Percentiles rank a stretch among this genome's conserved stretches.
Conservation (phyloP, 2,888 invertebrate species). For the Seira sanloemensis region DNA sequence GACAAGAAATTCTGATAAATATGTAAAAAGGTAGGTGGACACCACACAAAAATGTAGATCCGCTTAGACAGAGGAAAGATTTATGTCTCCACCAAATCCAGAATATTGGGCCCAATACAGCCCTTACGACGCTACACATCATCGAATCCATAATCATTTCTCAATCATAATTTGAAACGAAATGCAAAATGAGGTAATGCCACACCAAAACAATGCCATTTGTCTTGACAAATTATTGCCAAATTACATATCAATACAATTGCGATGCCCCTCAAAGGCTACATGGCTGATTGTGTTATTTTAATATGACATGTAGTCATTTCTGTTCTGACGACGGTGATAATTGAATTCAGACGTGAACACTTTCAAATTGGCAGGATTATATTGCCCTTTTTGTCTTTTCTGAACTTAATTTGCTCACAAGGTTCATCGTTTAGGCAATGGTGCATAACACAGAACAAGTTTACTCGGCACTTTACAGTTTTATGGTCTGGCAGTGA, state of each 20-base stretch:
- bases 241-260: conserved; percentile 5
- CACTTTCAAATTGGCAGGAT: not conserved
- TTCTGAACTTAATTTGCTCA: not conserved
- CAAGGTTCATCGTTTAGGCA: not conserved
- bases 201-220: conserved; percentile 16
- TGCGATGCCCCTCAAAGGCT: conserved; percentile 11
- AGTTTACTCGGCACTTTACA: not conserved
- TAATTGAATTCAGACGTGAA: conserved; percentile 11
- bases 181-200: conserved; percentile 26
- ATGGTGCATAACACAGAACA: not conserved
- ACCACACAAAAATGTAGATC: conserved; percentile 13
- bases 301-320: conserved; percentile 10
- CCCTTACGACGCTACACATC: conserved; percentile 47
- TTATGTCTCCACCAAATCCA: conserved; percentile 20
- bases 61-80: not conserved
- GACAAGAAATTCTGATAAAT: not conserved
- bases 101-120: conserved; percentile 5
- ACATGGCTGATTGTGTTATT: not conserved
- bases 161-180: conserved; percentile 37
- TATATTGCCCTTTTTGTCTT: conserved; percentile 16
- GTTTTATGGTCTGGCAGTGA: conserved; percentile 1
- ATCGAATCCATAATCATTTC: conserved; percentile 51
- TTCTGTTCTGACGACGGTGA: not conserved
- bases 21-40: conserved; percentile 3
- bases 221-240: conserved; percentile 23